Evolutionary conservation across 2,888 invertebrate species (phyloP).

Genomic region (Folsomia manolachei): DNA sequence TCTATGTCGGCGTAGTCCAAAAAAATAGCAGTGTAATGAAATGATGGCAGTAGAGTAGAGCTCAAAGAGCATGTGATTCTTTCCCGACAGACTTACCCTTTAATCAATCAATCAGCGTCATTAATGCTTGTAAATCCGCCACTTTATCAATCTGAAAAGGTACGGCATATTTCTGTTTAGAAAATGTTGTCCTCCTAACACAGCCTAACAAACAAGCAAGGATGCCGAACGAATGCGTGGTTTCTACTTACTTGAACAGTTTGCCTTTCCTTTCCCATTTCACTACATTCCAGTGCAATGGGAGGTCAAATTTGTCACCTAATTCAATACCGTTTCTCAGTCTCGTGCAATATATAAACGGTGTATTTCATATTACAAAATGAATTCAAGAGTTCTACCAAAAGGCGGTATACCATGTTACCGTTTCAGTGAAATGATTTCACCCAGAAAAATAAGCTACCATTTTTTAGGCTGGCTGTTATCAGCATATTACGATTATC

Average conservation of each 20-base stretch:
- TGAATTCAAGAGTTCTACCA: background rate
- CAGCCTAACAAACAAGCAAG: conserved; percentile 3
- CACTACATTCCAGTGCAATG: background rate
- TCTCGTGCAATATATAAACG: conserved; percentile 6
- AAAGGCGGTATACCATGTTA: background rate
- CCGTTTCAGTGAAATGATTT: too few species aligned
- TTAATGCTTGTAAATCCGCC: conserved; percentile 1
- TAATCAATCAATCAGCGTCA: background rate
- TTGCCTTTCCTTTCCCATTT: background rate
- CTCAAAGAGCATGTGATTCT: background rate
- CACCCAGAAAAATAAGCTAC: background rate
- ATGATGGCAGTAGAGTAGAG: background rate
- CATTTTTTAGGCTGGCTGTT: background rate
- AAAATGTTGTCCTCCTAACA: conserved; percentile 29
- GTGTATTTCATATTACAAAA: background rate
- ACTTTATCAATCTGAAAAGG: conserved; percentile 37
- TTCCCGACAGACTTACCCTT: background rate
- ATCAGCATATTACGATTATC: too few species aligned
- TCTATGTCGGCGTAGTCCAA: background rate
- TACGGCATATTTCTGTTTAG: conserved; percentile 40
- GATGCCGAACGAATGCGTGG: conserved; percentile 3
- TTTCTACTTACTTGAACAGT: conserved; percentile 10
- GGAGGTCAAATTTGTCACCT: conserved; percentile 7
- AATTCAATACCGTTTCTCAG: conserved; percentile 22
- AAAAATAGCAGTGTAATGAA: background rate